phyloP scores from a whole-genome alignment of 2,113 vertebrate genomes.

The Brachyhypopomus occidentalis region DNA sequence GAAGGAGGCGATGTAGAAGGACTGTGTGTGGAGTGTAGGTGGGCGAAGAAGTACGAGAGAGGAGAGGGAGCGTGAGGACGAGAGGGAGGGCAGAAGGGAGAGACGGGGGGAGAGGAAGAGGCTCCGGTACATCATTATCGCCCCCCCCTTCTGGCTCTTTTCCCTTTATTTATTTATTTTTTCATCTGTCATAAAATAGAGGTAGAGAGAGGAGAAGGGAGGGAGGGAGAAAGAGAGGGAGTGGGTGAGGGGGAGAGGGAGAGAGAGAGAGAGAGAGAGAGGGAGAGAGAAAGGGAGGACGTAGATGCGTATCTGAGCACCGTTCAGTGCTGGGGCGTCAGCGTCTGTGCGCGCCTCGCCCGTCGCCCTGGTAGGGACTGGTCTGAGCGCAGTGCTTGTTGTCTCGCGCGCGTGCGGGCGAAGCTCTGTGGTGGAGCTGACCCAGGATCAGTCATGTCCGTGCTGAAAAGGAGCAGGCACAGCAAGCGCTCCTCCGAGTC shows the following conservation, averaged over 20 bases:
- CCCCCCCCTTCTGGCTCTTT: slow-evolving; percentile 43
- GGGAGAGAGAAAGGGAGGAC: background rate
- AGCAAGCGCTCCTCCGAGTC: slow-evolving; percentile 79
- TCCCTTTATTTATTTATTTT: background rate
- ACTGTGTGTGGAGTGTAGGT: slow-evolving; percentile 62
- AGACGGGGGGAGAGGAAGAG: slow-evolving; percentile 55
- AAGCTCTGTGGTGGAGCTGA: background rate
- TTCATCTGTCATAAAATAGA: slow-evolving; percentile 17
- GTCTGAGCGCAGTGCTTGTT: slow-evolving; percentile 14
- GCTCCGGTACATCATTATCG: slow-evolving; percentile 56
- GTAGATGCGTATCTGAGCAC: background rate
- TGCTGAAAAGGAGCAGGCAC: slow-evolving; percentile 74
- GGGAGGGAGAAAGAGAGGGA: slow-evolving; percentile 39
- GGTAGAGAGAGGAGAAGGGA: slow-evolving; percentile 53
- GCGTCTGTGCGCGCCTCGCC: background rate
- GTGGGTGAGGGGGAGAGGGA: slow-evolving; percentile 10
- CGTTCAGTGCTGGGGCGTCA: background rate
- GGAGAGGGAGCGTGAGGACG: slow-evolving; percentile 3
- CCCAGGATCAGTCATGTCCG: slow-evolving; percentile 66
- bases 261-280: slow-evolving; percentile 5
- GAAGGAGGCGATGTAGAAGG: slow-evolving; percentile 62
- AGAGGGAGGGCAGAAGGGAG: slow-evolving; percentile 48
- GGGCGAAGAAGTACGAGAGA: slow-evolving; percentile 52
- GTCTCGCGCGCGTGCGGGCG: background rate
- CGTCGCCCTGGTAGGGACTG: slow-evolving; percentile 42